A percentile compares a stretch with the other conserved stretches of the same genome.
Evolutionary conservation across 1,140 invertebrate genomes (phyloP).

Genomic region (Muscidifurax raptorellus): DNA sequence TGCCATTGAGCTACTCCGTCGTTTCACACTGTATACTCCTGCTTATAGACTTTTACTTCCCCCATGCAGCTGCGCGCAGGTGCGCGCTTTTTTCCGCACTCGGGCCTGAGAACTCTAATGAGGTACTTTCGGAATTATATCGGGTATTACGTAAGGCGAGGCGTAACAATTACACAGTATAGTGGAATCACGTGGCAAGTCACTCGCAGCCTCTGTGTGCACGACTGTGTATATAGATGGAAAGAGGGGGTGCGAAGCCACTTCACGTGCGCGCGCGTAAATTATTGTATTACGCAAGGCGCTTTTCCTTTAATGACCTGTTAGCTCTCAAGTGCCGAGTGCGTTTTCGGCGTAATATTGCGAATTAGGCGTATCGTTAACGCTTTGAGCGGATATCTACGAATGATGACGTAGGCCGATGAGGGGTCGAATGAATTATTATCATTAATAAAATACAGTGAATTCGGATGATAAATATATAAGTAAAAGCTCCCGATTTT

Average conservation of each 20-base stretch:
- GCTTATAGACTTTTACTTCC: neutral
- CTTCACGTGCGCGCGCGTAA: slow-evolving; percentile 19
- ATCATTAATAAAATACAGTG: too few species aligned
- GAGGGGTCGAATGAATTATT: neutral
- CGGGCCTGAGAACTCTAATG: neutral
- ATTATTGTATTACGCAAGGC: neutral
- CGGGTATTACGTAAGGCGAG: neutral
- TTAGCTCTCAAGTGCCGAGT: too few species aligned
- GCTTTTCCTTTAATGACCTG: neutral
- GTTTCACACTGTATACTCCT: neutral
- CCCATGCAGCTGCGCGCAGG: neutral
- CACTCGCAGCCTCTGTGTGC: neutral
- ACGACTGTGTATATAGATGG: neutral
- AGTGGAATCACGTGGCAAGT: slow-evolving; percentile 20
- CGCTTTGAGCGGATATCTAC: too few species aligned
- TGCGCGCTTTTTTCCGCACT: neutral
- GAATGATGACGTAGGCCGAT: too few species aligned
- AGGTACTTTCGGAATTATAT: neutral
- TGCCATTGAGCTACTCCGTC: neutral
- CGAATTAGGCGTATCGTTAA: too few species aligned
- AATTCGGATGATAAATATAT: too few species aligned
- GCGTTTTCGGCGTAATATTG: neutral
- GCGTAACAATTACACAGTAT: neutral
- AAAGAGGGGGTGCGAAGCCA: too few species aligned
- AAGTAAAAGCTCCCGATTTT: neutral